These are phyloP conservation scores for Drosophila kanekoi DNA, from an alignment of 2,888 invertebrate genomes.

Conservation along the genomic window DNA sequence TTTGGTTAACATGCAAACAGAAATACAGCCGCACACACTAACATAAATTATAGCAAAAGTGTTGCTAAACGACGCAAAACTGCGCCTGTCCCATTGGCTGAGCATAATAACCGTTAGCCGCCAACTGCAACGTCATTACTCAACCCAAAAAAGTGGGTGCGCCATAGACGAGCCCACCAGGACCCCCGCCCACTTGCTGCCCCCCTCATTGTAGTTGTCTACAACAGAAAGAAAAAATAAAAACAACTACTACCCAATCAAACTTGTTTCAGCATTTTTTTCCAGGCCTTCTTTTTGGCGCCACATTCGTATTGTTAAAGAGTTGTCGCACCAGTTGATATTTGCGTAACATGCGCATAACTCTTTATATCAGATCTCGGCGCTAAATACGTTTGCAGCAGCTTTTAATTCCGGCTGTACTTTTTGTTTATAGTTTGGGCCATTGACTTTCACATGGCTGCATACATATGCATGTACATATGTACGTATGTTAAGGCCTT, in stretches of 20 bases:
- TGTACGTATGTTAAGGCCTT: background rate
- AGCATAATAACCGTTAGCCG: slow-evolving; percentile 58
- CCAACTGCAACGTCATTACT: slow-evolving; percentile 55
- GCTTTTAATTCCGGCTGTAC: slow-evolving; percentile 38
- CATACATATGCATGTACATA: background rate
- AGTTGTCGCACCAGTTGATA: slow-evolving; percentile 62
- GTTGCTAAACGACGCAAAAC: slow-evolving; percentile 8
- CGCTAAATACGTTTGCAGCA: slow-evolving; percentile 21
- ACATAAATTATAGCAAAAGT: slow-evolving; percentile 13
- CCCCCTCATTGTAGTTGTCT: slow-evolving; percentile 2
- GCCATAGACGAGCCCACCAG: slow-evolving; percentile 71
- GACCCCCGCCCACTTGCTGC: background rate
- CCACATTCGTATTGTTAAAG: slow-evolving; percentile 37
- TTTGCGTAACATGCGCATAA: slow-evolving; percentile 59
- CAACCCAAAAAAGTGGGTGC: slow-evolving; percentile 61
- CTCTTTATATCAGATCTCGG: slow-evolving; percentile 27
- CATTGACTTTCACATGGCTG: slow-evolving; percentile 48
- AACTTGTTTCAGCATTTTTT: slow-evolving; percentile 66
- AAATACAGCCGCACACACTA: slow-evolving; percentile 9
- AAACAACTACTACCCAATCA: slow-evolving; percentile 18
- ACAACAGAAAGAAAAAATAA: slow-evolving; percentile 6
- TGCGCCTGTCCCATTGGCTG: slow-evolving; percentile 12
- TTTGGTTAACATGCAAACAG: slow-evolving; percentile 27
- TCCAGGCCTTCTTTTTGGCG: slow-evolving; percentile 19
- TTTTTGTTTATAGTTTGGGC: slow-evolving; percentile 2